These are phyloP conservation scores for Eupithecia insigniata DNA, from an alignment of 2,888 invertebrate genomes.

Conservation along the genomic window DNA sequence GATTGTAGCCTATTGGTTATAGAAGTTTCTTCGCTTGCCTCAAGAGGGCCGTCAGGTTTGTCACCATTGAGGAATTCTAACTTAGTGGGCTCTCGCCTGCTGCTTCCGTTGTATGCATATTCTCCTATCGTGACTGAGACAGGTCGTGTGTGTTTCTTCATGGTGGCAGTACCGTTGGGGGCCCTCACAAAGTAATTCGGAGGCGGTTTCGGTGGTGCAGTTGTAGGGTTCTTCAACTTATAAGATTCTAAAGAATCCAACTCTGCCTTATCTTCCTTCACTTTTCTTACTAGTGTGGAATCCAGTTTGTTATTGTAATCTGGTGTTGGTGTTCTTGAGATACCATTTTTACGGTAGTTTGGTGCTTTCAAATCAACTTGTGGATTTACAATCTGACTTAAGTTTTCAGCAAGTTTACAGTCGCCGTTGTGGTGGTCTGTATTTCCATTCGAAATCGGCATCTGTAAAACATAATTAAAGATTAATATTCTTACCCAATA, in stretches of 20 bases:
- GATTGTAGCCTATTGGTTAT: constrained; percentile 88
- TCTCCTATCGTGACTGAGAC: constrained; percentile 90
- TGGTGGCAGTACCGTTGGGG: constrained; percentile 82
- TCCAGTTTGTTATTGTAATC: constrained; percentile 72
- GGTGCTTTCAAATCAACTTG: constrained; percentile 56
- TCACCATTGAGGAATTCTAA: constrained; percentile 86
- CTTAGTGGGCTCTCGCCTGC: constrained; percentile 86
- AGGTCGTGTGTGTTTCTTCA: constrained; percentile 84
- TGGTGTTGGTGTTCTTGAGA: constrained; percentile 71
- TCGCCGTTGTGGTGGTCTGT: constrained; percentile 66
- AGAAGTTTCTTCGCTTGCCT: constrained; percentile 73
- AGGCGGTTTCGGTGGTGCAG: constrained; percentile 86
- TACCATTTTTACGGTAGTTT: constrained; percentile 68
- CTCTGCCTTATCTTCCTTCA: constrained; percentile 86
- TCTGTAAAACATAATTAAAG: constrained; percentile 56
- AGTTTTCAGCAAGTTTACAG: constrained; percentile 45
- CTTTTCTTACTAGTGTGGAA: constrained; percentile 55
- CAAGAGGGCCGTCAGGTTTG: constrained; percentile 68
- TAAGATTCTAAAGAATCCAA: constrained; percentile 91
- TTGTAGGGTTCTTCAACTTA: constrained; percentile 86
- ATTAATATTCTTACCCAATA: background rate
- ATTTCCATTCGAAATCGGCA: constrained; percentile 67
- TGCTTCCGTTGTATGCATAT: constrained; percentile 84
- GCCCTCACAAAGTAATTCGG: constrained; percentile 87
- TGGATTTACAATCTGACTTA: constrained; percentile 25